Base-by-base conservation (phyloP, 2,888 invertebrate species). In the Entomobrya multifasciata region DNA sequence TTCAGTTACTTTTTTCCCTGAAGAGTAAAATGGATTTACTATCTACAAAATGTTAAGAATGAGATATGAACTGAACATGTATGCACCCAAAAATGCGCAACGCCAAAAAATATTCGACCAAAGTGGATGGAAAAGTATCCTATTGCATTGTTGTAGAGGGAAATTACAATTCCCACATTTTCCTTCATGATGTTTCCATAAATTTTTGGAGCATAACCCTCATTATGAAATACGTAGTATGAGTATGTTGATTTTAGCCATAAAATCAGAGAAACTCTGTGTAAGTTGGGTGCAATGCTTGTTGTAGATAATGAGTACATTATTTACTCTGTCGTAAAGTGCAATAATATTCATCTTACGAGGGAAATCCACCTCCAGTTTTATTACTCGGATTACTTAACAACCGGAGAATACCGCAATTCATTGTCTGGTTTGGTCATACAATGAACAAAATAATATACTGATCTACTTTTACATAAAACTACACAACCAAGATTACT, bases 381-480 rank as follows among this genome's bases (percentile, higher is more conserved):
- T 86, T 86, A 86, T 86, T 86, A 74, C 86, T 86, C 80, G 80
- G 86, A 86, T 86, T 86, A 86, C 86, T 86, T 86, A 80, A 80
- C 79, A 80, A 57, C 84, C 77, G 47, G 65, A 44, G 47, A 78
- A 78, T 47, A 80, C 52, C 30, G 65, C 60, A 72, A 83, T 70
- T 84, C 77, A 84, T 84, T 84, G 84, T 84, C 57, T 60, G 74
- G 17, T n/a, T n/a, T n/a, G n/a, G n/a, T n/a, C n/a, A n/a, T 65
- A 20, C 2, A 10, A 49, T 65, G 65, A 65, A 17, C 72, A 47
- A 44, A n/a, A 41, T 30, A 70, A 15, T 36, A 57, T 8, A 36
- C 70, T 44, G 44, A 44, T 70, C 10, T 70, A 3, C 25, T 6
- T 70, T 15, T 15, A 13, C 30, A 30, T 62, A 62, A n/a, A n/a